These are phyloP conservation scores for Falcaria lacertinaria DNA, from an alignment of 2,888 invertebrate genomes.

Conservation along the genomic window DNA sequence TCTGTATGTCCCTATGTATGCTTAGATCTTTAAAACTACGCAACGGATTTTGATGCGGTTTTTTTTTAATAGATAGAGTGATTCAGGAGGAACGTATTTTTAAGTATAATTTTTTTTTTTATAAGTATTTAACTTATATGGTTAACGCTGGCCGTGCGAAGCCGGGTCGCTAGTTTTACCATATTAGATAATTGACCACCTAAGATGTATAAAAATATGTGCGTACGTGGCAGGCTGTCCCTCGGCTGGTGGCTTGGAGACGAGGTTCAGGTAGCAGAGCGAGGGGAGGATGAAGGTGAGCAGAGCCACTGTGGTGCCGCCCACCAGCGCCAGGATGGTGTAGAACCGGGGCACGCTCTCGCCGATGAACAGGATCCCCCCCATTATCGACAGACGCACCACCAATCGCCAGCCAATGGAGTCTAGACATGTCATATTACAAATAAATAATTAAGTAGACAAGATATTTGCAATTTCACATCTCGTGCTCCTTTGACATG, in stretches of 20 bases:
- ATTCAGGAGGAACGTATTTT: too few relatives aligned
- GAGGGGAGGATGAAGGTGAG: conserved; percentile 85
- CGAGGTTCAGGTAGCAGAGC: conserved; percentile 82
- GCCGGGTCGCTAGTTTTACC: too few relatives aligned
- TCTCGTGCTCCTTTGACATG: too few relatives aligned
- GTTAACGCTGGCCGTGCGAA: too few relatives aligned
- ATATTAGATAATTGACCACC: too few relatives aligned
- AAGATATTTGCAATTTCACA: neutral
- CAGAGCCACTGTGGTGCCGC: conserved; percentile 84
- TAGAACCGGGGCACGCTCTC: conserved; percentile 85
- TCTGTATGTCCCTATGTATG: too few relatives aligned
- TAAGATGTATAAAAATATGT: neutral
- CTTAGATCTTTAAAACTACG: too few relatives aligned
- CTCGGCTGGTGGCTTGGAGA: conserved; percentile 55
- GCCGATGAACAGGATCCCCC: conserved; percentile 81
- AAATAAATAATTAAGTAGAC: neutral
- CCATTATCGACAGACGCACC: conserved; percentile 78
- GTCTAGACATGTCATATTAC: conserved; percentile 58
- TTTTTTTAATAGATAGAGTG: too few relatives aligned
- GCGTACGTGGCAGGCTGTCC: conserved; percentile 48
- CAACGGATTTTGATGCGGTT: too few relatives aligned
- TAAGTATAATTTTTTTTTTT: too few relatives aligned
- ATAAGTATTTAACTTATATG: too few relatives aligned
- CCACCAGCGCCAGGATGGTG: conserved; percentile 83
- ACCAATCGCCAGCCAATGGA: conserved; percentile 80